These are phyloP conservation scores for Pangasianodon hypophthalmus DNA, from an alignment of 2,113 vertebrate genomes.

Conservation along the genomic window DNA sequence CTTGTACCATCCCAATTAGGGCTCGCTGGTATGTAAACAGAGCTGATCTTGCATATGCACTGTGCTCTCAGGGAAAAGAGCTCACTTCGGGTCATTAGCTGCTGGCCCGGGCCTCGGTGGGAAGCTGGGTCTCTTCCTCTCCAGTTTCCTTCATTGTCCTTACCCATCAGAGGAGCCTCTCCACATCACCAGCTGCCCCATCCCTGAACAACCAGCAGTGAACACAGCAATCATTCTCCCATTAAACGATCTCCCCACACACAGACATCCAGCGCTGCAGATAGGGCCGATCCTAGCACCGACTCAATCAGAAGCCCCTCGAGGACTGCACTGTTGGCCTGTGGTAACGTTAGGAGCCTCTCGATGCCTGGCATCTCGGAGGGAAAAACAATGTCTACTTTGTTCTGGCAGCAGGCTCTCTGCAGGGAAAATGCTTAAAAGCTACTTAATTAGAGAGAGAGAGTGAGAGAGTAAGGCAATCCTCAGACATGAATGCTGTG, in stretches of 20 bases:
- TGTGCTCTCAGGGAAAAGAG: constrained; percentile 48
- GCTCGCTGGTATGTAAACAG: constrained; percentile 49
- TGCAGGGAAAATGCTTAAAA: constrained; percentile 66
- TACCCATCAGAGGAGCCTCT: constrained; percentile 67
- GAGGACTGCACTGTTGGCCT: constrained; percentile 63
- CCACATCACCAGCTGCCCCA: constrained; percentile 74
- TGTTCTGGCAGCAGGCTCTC: constrained; percentile 63
- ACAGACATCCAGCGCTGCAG: constrained; percentile 72
- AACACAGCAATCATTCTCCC: constrained; percentile 80
- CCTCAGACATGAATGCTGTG: constrained; percentile 54
- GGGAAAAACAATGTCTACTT: constrained; percentile 66
- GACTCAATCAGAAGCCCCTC: constrained; percentile 73
- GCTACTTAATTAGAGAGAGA: constrained; percentile 65
- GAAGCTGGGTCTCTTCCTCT: constrained; percentile 76
- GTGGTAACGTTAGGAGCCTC: constrained; percentile 59
- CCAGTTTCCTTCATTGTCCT: constrained; percentile 77
- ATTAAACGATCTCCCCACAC: constrained; percentile 75
- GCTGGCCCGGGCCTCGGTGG: constrained; percentile 54
- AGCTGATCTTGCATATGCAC: constrained; percentile 41
- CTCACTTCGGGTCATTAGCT: constrained; percentile 68
- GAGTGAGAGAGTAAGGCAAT: constrained; percentile 59
- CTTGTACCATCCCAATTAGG: constrained; percentile 43
- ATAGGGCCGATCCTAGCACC: constrained; percentile 71
- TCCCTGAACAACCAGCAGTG: constrained; percentile 75
- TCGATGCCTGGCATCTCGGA: constrained; percentile 58